These are phyloP conservation scores for Kryptolebias marmoratus DNA, from an alignment of 2,113 vertebrate genomes.

Conservation along the genomic window DNA sequence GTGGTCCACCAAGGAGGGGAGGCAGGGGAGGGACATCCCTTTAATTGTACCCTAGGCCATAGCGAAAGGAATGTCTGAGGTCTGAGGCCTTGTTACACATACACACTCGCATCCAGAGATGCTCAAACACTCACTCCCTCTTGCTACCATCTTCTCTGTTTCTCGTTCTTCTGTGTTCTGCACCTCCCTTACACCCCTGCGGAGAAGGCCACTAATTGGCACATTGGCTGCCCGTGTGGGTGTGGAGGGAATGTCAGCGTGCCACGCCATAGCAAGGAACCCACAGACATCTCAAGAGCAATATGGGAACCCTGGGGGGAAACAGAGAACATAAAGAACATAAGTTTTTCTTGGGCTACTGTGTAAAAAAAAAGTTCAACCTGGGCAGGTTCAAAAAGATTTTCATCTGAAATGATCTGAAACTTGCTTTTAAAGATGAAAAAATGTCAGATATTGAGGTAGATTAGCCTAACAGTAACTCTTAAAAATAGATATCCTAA, in stretches of 20 bases:
- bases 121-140: conserved; percentile 63
- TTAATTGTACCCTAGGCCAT: conserved; percentile 84
- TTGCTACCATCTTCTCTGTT: conserved; percentile 65
- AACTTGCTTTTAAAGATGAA: background rate
- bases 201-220: conserved; percentile 86
- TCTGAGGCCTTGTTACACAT: conserved; percentile 80
- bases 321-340: conserved; percentile 67
- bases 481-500: background rate
- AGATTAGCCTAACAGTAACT: background rate
- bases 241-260: conserved; percentile 84
- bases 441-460: background rate
- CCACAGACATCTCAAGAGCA: conserved; percentile 77
- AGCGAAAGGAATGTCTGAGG: conserved; percentile 85
- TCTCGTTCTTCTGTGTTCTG: conserved; percentile 76
- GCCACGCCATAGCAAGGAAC: conserved; percentile 78
- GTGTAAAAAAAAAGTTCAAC: conserved; percentile 33
- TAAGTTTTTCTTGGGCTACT: conserved; percentile 64
- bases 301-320: conserved; percentile 67
- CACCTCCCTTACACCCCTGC: conserved; percentile 79
- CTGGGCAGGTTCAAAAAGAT: background rate
- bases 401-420: background rate
- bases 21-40: conserved; percentile 80
- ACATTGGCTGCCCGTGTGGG: conserved; percentile 85
- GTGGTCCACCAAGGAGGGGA: conserved; percentile 78
- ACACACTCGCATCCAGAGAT: conserved; percentile 57